These are phyloP conservation scores for Pseudomugil gertrudae DNA, from an alignment of 2,797 vertebrate species.

Conservation along the genomic window DNA sequence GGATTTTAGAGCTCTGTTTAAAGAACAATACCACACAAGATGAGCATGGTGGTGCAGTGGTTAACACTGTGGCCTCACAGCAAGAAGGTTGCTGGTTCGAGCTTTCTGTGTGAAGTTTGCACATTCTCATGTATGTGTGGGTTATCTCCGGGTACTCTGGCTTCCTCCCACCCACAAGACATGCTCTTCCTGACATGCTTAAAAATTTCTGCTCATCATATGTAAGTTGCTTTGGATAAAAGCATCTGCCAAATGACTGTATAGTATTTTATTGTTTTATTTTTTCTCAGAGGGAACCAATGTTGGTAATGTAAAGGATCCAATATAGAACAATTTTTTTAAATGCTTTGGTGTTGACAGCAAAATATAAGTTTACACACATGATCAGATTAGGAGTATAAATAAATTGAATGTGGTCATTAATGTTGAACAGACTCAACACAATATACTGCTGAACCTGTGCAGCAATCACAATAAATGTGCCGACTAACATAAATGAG, in stretches of 20 bases:
- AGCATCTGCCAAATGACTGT: no score
- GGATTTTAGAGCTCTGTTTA: constrained; percentile 39
- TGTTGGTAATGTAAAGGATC: constrained; percentile 42
- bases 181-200: no score
- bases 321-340: constrained; percentile 52
- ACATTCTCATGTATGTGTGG: no score
- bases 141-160: no score
- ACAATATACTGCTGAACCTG: no score
- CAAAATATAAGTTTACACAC: not conserved
- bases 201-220: no score
- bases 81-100: no score
- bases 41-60: no score
- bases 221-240: no score
- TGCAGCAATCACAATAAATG: constrained; percentile 5
- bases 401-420: not conserved
- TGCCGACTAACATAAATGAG: not conserved
- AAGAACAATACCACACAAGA: constrained; percentile 59
- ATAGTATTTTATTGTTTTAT: constrained; percentile 51
- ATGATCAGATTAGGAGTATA: not conserved
- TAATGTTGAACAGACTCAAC: not conserved
- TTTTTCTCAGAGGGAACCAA: constrained; percentile 39
- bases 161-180: no score
- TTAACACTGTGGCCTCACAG: no score
- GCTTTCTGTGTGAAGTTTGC: no score
- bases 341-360: constrained; percentile 5